These are phyloP conservation scores for Polypterus bichir DNA, from an alignment of 2,113 vertebrate species.

Conservation along the genomic window DNA sequence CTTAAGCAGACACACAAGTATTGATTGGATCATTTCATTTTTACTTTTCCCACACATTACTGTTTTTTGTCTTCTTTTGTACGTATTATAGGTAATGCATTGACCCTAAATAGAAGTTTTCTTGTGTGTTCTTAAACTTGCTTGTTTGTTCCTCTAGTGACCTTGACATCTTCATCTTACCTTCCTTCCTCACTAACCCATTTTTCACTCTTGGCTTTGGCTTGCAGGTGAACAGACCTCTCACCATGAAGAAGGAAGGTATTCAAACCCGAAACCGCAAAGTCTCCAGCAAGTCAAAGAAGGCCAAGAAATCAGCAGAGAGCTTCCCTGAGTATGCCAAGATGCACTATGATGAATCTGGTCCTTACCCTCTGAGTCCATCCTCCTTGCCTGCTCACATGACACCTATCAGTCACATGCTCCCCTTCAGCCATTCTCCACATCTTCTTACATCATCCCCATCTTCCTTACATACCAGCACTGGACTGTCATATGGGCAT, in stretches of 20 bases:
- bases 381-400: slow-evolving; percentile 39
- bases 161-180: no score
- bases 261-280: slow-evolving; percentile 79
- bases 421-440: slow-evolving; percentile 47
- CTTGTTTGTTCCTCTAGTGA: no score
- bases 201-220: neutral
- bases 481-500: slow-evolving; percentile 42
- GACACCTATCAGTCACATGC: slow-evolving; percentile 38
- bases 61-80: no score
- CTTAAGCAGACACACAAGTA: no score
- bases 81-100: no score
- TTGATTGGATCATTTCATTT: no score
- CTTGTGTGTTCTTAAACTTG: no score
- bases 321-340: slow-evolving; percentile 33
- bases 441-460: slow-evolving; percentile 39
- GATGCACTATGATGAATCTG: slow-evolving; percentile 20
- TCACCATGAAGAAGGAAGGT: slow-evolving; percentile 78
- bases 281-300: slow-evolving; percentile 73
- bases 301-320: slow-evolving; percentile 46
- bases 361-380: slow-evolving; percentile 43
- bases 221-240: slow-evolving; percentile 66
- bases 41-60: no score
- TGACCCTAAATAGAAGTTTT: no score
- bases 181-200: neutral
- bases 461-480: slow-evolving; percentile 35